Conservation (phyloP, 2,797 vertebrate species). For the Anguilla obscura region DNA sequence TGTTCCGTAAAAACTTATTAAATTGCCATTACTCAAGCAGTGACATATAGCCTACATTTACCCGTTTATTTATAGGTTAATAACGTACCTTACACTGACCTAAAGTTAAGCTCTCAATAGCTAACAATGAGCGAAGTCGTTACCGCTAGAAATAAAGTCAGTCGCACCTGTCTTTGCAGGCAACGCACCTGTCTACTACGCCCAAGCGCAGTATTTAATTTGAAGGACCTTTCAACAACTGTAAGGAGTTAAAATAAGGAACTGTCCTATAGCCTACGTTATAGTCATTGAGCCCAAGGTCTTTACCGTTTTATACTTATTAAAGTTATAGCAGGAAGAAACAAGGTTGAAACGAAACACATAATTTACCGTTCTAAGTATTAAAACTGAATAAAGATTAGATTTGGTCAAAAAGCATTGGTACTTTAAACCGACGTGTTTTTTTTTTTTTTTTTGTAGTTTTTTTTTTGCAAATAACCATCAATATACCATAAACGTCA, state of each 20-base stretch:
- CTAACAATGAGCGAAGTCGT: slow-evolving; percentile 49
- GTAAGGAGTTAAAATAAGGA: slow-evolving; percentile 36
- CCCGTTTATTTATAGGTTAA: background rate
- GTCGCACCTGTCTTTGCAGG: slow-evolving; percentile 86
- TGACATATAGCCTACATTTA: background rate
- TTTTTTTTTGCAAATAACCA: background rate
- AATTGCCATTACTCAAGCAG: background rate
- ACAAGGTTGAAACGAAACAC: background rate
- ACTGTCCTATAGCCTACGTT: background rate
- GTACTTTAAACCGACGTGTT: background rate
- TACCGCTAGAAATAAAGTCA: slow-evolving; percentile 70
- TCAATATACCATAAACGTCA: background rate
- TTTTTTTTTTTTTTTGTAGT: no score
- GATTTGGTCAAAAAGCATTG: background rate
- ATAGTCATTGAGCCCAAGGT: background rate
- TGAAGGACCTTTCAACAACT: slow-evolving; percentile 50
- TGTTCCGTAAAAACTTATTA: background rate
- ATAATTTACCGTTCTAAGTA: background rate
- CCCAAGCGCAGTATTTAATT: slow-evolving; percentile 73
- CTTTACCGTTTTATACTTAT: background rate
- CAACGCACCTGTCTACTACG: slow-evolving; percentile 84
- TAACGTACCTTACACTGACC: slow-evolving; percentile 8
- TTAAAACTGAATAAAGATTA: background rate
- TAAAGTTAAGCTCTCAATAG: slow-evolving; percentile 18
- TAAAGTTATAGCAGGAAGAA: background rate